A percentile compares a stretch with the other conserved stretches of the same genome.
Evolutionary conservation across 2,888 invertebrate species (phyloP).

Genomic region (Cheilosia soror): DNA sequence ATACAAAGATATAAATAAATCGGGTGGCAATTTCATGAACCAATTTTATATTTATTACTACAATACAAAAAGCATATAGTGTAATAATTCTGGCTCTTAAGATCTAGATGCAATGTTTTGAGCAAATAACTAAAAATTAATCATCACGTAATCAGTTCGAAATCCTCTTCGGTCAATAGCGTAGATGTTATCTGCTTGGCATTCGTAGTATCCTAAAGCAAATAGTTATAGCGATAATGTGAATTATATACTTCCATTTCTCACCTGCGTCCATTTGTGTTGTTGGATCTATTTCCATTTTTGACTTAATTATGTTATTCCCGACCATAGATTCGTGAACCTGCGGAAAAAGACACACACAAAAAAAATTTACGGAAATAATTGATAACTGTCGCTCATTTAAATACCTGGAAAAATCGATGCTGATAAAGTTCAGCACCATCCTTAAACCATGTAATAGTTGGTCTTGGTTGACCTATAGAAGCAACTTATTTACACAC

Average conservation of each 20-base stretch:
- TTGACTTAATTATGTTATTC: slow-evolving; percentile 93
- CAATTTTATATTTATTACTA: slow-evolving; percentile 62
- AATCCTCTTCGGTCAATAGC: slow-evolving; percentile 95
- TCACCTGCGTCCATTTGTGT: slow-evolving; percentile 97
- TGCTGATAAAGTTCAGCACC: slow-evolving; percentile 97
- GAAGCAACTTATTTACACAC: slow-evolving; percentile 1
- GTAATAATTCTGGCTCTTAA: slow-evolving; percentile 60
- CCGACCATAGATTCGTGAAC: slow-evolving; percentile 94
- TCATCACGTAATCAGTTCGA: slow-evolving; percentile 90
- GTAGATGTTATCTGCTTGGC: slow-evolving; percentile 96
- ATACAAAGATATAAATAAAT: slow-evolving; percentile 36
- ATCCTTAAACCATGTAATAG: slow-evolving; percentile 98
- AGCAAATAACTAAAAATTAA: slow-evolving; percentile 80
- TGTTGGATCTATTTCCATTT: slow-evolving; percentile 97
- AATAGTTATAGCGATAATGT: neutral
- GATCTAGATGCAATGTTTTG: slow-evolving; percentile 28
- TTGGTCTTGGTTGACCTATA: slow-evolving; percentile 89
- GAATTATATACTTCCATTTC: neutral
- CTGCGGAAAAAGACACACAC: slow-evolving; percentile 83
- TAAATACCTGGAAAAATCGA: slow-evolving; percentile 91
- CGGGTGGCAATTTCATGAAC: slow-evolving; percentile 52
- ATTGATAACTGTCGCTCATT: neutral
- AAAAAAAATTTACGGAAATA: neutral
- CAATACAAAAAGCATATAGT: slow-evolving; percentile 69
- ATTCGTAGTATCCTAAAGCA: slow-evolving; percentile 89